Conservation (phyloP, 2,888 invertebrate genomes). For the Dyspetes luteomarginatus region DNA sequence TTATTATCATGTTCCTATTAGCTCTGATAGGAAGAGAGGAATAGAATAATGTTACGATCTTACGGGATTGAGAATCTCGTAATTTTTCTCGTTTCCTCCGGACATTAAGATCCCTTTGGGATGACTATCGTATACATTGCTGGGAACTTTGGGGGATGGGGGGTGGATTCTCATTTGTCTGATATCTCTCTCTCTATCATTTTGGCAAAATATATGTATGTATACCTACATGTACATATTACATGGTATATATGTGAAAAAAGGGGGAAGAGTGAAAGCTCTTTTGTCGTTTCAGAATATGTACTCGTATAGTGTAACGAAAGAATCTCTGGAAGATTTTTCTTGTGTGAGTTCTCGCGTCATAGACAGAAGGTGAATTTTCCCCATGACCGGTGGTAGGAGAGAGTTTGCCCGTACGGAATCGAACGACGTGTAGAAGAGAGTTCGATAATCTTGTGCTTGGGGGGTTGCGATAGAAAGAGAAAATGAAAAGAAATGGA, state of each 20-base stretch:
- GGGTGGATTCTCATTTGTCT: conserved; percentile 17
- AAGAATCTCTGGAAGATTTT: conserved; percentile 24
- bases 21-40: background rate
- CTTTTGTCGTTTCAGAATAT: conserved; percentile 7
- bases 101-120: background rate
- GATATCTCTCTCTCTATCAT: conserved; percentile 14
- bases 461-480: conserved; percentile 14
- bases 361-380: background rate
- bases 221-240: background rate
- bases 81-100: background rate
- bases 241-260: background rate
- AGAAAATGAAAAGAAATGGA: conserved; percentile 22
- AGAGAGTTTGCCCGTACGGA: conserved; percentile 19
- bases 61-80: conserved; percentile 21
- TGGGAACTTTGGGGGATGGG: background rate
- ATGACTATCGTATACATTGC: conserved; percentile 28
- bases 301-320: too few species aligned
- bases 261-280: conserved; percentile 9
- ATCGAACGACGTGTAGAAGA: conserved; percentile 39
- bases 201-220: background rate
- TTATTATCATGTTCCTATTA: background rate
- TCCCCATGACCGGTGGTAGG: conserved; percentile 2
- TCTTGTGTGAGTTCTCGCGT: conserved; percentile 7
- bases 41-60: conserved; percentile 29
- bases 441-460: conserved; percentile 31